Evolutionary conservation across 2,797 vertebrate species (phyloP).

Genomic region (Micrastur ruficollis): DNA sequence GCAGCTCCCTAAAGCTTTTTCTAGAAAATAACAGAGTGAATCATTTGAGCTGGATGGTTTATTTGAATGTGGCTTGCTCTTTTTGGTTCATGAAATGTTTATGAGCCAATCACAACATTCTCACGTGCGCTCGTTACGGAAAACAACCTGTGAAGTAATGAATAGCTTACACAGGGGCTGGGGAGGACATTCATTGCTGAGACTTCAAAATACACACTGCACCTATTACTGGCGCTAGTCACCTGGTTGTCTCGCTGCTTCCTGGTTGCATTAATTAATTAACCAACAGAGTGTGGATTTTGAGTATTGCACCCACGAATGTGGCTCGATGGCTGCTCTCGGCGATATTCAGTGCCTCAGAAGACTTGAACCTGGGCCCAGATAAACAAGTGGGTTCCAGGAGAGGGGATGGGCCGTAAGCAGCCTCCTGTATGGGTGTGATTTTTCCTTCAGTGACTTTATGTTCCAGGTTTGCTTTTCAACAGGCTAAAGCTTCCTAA

Average conservation of each 20-base stretch:
- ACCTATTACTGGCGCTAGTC: neutral
- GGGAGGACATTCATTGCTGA: neutral
- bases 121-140: neutral
- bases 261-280: neutral
- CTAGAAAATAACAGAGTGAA: neutral
- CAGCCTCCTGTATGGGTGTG: neutral
- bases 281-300: neutral
- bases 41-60: neutral
- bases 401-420: neutral
- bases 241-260: neutral
- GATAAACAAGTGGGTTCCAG: neutral
- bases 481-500: neutral
- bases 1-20: neutral
- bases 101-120: conserved; percentile 21
- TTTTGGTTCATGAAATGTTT: neutral
- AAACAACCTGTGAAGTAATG: neutral
- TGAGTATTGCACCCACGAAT: neutral
- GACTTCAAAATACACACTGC: neutral
- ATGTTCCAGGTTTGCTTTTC: neutral
- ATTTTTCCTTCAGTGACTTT: neutral
- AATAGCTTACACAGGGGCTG: neutral
- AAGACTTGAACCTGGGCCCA: conserved; percentile 1
- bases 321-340: neutral
- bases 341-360: neutral
- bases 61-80: neutral